Evolutionary conservation across 2,113 vertebrate genomes (phyloP).

Genomic region (Esox niger): DNA sequence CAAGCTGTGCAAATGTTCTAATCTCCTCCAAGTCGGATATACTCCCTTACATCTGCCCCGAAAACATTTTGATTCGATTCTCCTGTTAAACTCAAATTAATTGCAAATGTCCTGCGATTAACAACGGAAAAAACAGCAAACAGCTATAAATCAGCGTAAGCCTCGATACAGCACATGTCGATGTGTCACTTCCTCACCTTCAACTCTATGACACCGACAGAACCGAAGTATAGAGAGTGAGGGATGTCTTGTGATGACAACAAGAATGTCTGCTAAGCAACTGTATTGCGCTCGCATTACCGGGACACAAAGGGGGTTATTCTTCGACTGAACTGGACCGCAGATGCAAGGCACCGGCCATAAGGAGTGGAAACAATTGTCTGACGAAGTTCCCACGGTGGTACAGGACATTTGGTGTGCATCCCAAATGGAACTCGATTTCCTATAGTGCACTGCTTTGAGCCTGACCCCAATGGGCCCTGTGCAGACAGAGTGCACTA

Average conservation of each 20-base stretch:
- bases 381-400: slow-evolving; percentile 84
- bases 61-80: too few species aligned
- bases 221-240: slow-evolving; percentile 16
- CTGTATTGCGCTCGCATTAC: slow-evolving; percentile 86
- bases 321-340: slow-evolving; percentile 75
- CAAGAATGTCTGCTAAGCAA: slow-evolving; percentile 86
- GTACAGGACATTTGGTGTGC: slow-evolving; percentile 49
- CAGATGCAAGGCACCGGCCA: slow-evolving; percentile 73
- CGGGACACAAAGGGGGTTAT: slow-evolving; percentile 79
- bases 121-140: too few species aligned
- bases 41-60: too few species aligned
- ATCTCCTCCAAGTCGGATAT: too few species aligned
- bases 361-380: slow-evolving; percentile 81
- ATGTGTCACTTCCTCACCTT: slow-evolving; percentile 13
- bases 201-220: background rate
- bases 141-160: background rate
- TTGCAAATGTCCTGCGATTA: too few species aligned
- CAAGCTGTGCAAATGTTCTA: too few species aligned
- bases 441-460: too few species aligned
- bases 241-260: slow-evolving; percentile 79
- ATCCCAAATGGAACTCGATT: too few species aligned
- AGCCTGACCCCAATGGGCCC: too few species aligned
- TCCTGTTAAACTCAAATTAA: too few species aligned
- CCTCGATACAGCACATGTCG: background rate
- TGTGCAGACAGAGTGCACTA: too few species aligned